A percentile compares a stretch with the other conserved stretches of the same genome.
Conservation (phyloP, 2,888 invertebrate species). For the Epinotia bilunana region DNA sequence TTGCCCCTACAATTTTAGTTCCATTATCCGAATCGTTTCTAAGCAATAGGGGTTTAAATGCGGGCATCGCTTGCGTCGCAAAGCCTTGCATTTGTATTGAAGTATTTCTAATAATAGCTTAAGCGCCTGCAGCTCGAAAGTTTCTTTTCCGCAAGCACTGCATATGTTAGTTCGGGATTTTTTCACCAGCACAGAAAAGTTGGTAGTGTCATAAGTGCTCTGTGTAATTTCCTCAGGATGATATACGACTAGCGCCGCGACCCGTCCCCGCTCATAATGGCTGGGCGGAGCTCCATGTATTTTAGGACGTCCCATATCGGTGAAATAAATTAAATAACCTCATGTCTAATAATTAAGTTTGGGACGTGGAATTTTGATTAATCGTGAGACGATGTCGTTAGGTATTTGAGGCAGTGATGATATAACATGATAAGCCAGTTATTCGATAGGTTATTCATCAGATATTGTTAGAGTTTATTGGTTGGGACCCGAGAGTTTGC, state of each 20-base stretch:
- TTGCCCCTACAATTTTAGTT: background rate
- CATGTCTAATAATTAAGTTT: slow-evolving; percentile 69
- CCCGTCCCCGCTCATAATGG: slow-evolving; percentile 61
- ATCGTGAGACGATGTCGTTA: slow-evolving; percentile 54
- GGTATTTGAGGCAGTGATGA: slow-evolving; percentile 23
- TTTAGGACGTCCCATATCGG: slow-evolving; percentile 63
- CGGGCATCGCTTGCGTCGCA: background rate
- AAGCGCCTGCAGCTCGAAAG: background rate
- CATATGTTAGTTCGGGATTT: slow-evolving; percentile 7
- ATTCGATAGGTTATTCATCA: slow-evolving; percentile 14
- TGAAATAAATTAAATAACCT: slow-evolving; percentile 70
- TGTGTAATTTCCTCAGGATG: slow-evolving; percentile 61
- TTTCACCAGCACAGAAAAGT: slow-evolving; percentile 10
- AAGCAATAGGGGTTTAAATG: background rate
- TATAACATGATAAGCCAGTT: slow-evolving; percentile 35
- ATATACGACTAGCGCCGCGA: slow-evolving; percentile 50
- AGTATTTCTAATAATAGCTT: background rate
- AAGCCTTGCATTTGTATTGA: background rate
- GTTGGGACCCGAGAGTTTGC: background rate
- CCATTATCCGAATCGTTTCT: background rate
- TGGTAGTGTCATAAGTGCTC: slow-evolving; percentile 58
- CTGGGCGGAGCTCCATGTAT: slow-evolving; percentile 63
- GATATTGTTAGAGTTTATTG: slow-evolving; percentile 30
- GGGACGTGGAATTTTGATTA: slow-evolving; percentile 63
- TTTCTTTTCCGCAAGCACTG: background rate